phyloP scores from a whole-genome alignment of 2,888 invertebrate species.

The Catocala fraxini region DNA sequence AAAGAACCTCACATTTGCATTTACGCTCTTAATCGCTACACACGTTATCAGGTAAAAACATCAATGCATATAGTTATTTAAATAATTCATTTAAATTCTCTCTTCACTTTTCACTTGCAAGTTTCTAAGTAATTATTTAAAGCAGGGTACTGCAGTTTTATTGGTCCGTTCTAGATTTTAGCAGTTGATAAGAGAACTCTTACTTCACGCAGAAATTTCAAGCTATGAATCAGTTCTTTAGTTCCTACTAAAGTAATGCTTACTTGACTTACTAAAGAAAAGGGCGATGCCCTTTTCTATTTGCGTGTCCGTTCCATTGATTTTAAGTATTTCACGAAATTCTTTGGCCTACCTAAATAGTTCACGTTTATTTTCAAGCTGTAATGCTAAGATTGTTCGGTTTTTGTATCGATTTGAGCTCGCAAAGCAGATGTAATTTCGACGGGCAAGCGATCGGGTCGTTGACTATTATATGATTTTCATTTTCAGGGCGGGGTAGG shows the following conservation, averaged over 20 bases:
- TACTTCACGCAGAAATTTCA: background rate
- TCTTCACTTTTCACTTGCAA: conserved; percentile 14
- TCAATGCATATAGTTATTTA: background rate
- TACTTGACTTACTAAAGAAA: background rate
- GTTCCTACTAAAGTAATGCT: background rate
- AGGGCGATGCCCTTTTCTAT: background rate
- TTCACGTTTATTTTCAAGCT: background rate
- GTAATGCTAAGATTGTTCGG: background rate
- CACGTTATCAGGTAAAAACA: background rate
- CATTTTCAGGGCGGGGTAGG: background rate
- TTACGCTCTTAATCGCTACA: no score
- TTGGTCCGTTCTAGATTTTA: conserved; percentile 19
- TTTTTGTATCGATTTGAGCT: conserved; percentile 7
- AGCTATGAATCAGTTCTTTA: no score
- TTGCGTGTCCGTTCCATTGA: background rate
- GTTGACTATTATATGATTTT: conserved; percentile 2
- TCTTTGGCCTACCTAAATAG: background rate
- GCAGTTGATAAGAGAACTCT: conserved; percentile 10
- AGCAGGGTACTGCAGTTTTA: conserved; percentile 13
- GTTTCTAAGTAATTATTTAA: conserved; percentile 23
- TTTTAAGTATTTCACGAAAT: conserved; percentile 1
- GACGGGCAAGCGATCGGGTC: conserved; percentile 2
- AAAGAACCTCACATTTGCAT: no score
- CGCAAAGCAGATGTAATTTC: conserved; percentile 5
- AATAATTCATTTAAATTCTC: conserved; percentile 11